Evolutionary conservation across 2,113 vertebrate genomes (phyloP).

Genomic region (Pelmatolapia mariae): DNA sequence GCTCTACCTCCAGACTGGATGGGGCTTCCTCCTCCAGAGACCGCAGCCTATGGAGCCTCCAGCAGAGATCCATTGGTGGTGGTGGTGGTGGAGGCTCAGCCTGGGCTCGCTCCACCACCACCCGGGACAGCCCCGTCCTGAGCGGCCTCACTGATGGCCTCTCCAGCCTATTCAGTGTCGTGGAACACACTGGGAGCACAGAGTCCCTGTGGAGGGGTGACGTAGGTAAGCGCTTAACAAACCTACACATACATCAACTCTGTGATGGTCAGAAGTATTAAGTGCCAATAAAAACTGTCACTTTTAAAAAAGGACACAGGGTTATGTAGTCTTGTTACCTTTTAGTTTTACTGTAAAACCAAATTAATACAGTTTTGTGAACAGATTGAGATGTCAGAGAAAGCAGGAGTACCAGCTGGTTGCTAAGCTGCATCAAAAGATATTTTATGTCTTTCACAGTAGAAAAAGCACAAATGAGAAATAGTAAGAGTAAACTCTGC

Average conservation of each 20-base stretch:
- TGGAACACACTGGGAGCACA: constrained; percentile 87
- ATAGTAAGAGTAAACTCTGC: background rate
- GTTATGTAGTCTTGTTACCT: background rate
- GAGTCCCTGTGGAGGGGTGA: constrained; percentile 88
- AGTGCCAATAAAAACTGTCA: background rate
- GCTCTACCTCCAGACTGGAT: constrained; percentile 88
- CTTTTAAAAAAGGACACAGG: background rate
- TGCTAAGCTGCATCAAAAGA: background rate
- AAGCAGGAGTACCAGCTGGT: background rate
- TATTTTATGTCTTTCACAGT: background rate
- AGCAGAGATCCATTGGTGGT: constrained; percentile 80
- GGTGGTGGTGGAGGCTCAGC: constrained; percentile 91
- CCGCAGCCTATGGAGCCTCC: constrained; percentile 91
- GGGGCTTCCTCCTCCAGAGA: constrained; percentile 75
- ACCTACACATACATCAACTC: background rate
- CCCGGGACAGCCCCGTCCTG: constrained; percentile 92
- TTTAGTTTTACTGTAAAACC: background rate
- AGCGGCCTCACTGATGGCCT: constrained; percentile 91
- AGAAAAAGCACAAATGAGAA: background rate
- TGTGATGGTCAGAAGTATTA: background rate
- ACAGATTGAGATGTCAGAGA: background rate
- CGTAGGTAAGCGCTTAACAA: constrained; percentile 10
- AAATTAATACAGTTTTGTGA: background rate
- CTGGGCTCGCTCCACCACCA: constrained; percentile 98
- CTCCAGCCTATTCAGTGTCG: constrained; percentile 94